Evolutionary conservation across 2,113 vertebrate genomes (phyloP).

Genomic region (Notothenia coriiceps): DNA sequence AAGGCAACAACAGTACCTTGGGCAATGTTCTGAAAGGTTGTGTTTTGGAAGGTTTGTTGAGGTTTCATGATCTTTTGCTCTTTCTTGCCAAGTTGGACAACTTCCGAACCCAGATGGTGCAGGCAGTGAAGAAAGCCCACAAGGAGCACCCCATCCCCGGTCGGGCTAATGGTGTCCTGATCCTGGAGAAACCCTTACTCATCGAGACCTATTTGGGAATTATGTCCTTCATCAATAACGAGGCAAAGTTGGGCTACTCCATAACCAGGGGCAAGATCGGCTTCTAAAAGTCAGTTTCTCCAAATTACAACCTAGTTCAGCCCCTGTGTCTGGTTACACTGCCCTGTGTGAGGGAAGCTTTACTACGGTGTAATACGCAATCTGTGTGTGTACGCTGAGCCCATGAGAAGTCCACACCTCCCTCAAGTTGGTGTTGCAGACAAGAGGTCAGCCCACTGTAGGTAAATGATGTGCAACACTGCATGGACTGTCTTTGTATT

Average conservation of each 20-base stretch:
- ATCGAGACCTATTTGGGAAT: slow-evolving; percentile 97
- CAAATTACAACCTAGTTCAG: slow-evolving; percentile 12
- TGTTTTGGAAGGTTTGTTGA: neutral
- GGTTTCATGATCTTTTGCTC: slow-evolving; percentile 5
- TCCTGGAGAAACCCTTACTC: slow-evolving; percentile 93
- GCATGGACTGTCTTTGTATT: slow-evolving; percentile 34
- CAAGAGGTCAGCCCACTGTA: slow-evolving; percentile 21
- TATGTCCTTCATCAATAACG: slow-evolving; percentile 98
- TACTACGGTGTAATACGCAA: slow-evolving; percentile 14
- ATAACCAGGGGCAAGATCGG: slow-evolving; percentile 97
- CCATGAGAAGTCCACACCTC: slow-evolving; percentile 20
- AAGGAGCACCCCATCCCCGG: slow-evolving; percentile 88
- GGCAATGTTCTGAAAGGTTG: neutral
- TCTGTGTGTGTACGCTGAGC: slow-evolving; percentile 38
- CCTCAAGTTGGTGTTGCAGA: slow-evolving; percentile 30
- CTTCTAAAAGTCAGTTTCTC: slow-evolving; percentile 82
- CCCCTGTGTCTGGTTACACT: slow-evolving; percentile 49
- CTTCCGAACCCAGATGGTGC: slow-evolving; percentile 92
- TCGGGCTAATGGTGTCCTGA: slow-evolving; percentile 85
- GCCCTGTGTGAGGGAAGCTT: slow-evolving; percentile 43
- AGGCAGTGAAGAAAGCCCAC: slow-evolving; percentile 95
- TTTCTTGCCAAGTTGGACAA: slow-evolving; percentile 86
- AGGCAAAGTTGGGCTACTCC: slow-evolving; percentile 96
- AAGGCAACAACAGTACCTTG: neutral
- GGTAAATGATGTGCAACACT: slow-evolving; percentile 43